Conservation (phyloP, 2,797 vertebrate species). For the Oreonectes daqikongensis region DNA sequence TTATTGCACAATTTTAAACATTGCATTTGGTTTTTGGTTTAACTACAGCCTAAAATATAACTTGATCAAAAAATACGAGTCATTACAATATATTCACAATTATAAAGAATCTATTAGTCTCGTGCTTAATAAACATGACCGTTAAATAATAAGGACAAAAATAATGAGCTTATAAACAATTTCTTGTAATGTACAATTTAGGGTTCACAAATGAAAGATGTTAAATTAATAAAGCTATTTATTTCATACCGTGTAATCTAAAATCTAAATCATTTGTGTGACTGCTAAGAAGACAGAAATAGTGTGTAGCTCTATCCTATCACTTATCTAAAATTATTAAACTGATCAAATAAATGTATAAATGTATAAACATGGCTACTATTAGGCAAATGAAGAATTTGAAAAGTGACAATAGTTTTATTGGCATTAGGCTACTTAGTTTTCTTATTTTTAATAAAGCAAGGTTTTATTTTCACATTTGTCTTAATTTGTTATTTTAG, state of each 20-base stretch:
- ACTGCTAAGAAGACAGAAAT: not conserved
- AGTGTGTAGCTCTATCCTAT: not conserved
- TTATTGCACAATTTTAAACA: not conserved
- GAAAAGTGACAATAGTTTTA: not conserved
- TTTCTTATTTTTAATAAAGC: not conserved
- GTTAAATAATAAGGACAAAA: not conserved
- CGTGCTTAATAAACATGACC: not conserved
- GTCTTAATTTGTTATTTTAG: not conserved
- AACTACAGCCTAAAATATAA: not conserved
- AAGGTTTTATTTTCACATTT: not conserved
- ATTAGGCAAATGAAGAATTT: not conserved
- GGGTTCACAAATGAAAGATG: constrained; percentile 18
- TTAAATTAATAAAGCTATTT: constrained; percentile 38
- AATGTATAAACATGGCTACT: not conserved
- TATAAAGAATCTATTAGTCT: not conserved
- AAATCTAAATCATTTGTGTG: constrained; percentile 38
- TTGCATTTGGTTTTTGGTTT: not conserved
- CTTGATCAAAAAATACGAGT: constrained; percentile 14
- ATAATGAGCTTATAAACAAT: constrained; percentile 11
- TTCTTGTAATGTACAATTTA: not conserved
- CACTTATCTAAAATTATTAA: constrained; percentile 9
- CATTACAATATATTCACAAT: not conserved
- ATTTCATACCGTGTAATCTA: constrained; percentile 10
- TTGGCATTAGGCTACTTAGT: not conserved
- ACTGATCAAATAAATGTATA: not conserved